Conservation (phyloP, 2,888 invertebrate species). For the Trissolcus brochymenae region DNA sequence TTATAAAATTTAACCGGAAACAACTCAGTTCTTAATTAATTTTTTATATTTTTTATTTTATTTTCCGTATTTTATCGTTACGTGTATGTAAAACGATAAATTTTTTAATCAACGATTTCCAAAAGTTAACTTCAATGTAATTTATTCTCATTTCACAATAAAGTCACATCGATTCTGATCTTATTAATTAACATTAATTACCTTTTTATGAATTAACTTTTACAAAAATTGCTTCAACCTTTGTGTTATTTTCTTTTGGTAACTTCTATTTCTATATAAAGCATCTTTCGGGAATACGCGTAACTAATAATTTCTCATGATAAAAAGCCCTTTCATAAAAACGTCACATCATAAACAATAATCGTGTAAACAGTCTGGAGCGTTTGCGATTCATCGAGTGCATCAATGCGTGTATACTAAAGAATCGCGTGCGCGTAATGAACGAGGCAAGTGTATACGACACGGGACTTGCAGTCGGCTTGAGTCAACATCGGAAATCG, state of each 20-base stretch:
- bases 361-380: conserved; percentile 52
- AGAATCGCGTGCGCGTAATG: conserved; percentile 58
- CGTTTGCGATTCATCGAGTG: conserved; percentile 58
- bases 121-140: no score
- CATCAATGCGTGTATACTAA: conserved; percentile 52
- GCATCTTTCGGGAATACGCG: conserved; percentile 22
- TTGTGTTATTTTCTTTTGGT: not conserved
- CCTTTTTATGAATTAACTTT: not conserved
- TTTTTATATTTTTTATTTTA: no score
- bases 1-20: no score
- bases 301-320: conserved; percentile 42
- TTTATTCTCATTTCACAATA: no score
- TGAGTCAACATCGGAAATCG: conserved; percentile 57
- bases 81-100: no score
- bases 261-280: no score
- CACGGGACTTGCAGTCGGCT: conserved; percentile 52
- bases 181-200: no score
- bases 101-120: no score
- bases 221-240: no score
- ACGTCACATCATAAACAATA: conserved; percentile 46
- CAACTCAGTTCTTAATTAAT: no score
- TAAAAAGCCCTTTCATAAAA: conserved; percentile 40
- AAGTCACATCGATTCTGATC: no score
- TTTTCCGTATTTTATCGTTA: no score
- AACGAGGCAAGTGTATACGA: conserved; percentile 48